A percentile compares a stretch with the other conserved stretches of the same genome.
Evolutionary conservation across 2,113 vertebrate species (phyloP).

Genomic region (Nibea coibor): DNA sequence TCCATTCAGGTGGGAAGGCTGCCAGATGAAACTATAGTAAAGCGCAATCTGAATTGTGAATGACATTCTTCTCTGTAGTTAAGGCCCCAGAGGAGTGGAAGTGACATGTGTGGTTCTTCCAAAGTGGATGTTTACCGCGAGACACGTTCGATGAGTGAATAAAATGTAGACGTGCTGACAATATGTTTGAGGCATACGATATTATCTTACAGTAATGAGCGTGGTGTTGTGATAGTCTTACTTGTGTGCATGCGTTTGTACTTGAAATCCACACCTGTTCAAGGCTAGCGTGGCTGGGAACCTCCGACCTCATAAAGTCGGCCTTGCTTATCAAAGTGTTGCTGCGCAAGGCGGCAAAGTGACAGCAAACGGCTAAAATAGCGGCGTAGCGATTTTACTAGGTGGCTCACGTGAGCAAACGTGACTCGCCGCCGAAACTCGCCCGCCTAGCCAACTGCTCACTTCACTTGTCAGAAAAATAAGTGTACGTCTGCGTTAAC

Average conservation of each 20-base stretch:
- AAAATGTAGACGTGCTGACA: constrained; percentile 41
- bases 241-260: background rate
- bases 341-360: background rate
- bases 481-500: background rate
- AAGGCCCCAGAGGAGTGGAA: constrained; percentile 20
- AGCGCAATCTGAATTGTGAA: constrained; percentile 63
- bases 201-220: constrained; percentile 12
- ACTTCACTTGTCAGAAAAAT: background rate
- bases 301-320: background rate
- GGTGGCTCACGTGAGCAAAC: background rate
- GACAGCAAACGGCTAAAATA: background rate
- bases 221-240: background rate
- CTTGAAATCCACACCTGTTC: constrained; percentile 21
- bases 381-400: background rate
- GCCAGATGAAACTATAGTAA: constrained; percentile 57
- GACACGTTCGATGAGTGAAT: constrained; percentile 41
- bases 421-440: too few species aligned
- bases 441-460: constrained; percentile 5
- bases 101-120: constrained; percentile 45
- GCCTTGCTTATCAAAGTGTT: background rate
- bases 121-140: constrained; percentile 58
- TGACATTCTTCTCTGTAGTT: constrained; percentile 42
- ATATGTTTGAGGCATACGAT: constrained; percentile 18
- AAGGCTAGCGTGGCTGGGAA: background rate
- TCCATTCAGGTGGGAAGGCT: constrained; percentile 62